Base-by-base conservation (phyloP, 2,113 vertebrate genomes). In the Tachuris rubrigastra region DNA sequence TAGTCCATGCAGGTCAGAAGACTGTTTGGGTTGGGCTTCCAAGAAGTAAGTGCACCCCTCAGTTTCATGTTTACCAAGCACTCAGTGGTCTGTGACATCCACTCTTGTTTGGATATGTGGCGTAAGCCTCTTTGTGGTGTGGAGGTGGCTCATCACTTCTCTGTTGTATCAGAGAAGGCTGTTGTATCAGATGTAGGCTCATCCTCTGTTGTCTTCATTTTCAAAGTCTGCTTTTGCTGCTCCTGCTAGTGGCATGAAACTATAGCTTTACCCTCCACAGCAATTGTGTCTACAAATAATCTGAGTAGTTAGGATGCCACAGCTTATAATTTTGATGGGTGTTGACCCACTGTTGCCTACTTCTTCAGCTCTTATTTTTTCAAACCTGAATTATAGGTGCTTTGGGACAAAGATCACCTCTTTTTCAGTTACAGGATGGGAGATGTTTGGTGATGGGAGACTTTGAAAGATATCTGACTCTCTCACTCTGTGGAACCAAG, bases 1-100 rank as follows among this genome's bases (percentile, higher is more conserved):
- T 97, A 87, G 59, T 96, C 60, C 55, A 81, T 8, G 44, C 88
- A 82, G 95, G 96, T 50, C 87, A 96, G 92, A 79, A 93, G 93
- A 89, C 69, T 53, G 62, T 96, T 74, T 92, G 95, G 87, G 88
- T 89, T 44, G 89, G 87, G 27, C 52, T 75, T 16, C 74, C 89
- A 72, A 69, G 19, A 65, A 84, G 92, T 97, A 97, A 97, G 92
- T 95, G 60, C 44, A 30, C 15, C 82, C 25, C 33, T 10, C 63
- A 67, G 11, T 60, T 53, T 52, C 25, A 20, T 20, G 10, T 63
- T 46, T 50, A 71, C 39, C 56, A 78, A 83, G n/a, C 15, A 41
- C 15, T 28, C 37, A 10, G 16, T 55, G 49, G 19, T 41, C 50
- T 73, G 37, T 73, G 67, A 37, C 41, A 65, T 56, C n/a, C 28